These are phyloP conservation scores for Hycleus phaleratus DNA, from an alignment of 1,140 invertebrate species.

Conservation along the genomic window DNA sequence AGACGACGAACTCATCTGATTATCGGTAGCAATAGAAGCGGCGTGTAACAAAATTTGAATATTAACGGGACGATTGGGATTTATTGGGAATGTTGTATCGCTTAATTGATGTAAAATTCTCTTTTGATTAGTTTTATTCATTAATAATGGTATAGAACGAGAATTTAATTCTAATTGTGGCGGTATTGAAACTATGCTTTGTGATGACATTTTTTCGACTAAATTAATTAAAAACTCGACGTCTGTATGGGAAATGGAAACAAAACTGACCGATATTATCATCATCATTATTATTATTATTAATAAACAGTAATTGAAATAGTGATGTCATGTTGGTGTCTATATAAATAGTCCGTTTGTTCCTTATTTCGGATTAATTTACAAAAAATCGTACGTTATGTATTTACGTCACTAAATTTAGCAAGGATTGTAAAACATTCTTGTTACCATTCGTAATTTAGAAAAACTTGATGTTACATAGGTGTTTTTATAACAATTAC, in stretches of 20 bases:
- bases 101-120: conserved; percentile 23
- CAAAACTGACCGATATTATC: neutral
- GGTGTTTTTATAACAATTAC: too few relatives aligned
- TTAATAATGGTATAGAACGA: conserved; percentile 19
- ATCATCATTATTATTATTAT: neutral
- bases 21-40: neutral
- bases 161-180: conserved; percentile 28
- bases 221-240: neutral
- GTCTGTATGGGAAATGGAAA: neutral
- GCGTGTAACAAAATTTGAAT: conserved; percentile 32
- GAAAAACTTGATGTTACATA: too few relatives aligned
- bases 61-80: conserved; percentile 30
- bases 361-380: too few relatives aligned
- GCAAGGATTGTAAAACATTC: too few relatives aligned
- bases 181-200: conserved; percentile 32
- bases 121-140: neutral
- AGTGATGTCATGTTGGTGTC: conserved; percentile 19
- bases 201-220: conserved; percentile 26
- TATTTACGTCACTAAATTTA: too few relatives aligned
- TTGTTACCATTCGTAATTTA: too few relatives aligned
- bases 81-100: conserved; percentile 29
- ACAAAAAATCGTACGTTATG: too few relatives aligned
- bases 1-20: conserved; percentile 24
- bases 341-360: too few relatives aligned
- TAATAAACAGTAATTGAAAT: conserved; percentile 22